Percentiles rank a stretch among this genome's conserved stretches.
Evolutionary conservation across 23 tunicate species (phyloP).

Genomic region (Trididemnum clinides): DNA sequence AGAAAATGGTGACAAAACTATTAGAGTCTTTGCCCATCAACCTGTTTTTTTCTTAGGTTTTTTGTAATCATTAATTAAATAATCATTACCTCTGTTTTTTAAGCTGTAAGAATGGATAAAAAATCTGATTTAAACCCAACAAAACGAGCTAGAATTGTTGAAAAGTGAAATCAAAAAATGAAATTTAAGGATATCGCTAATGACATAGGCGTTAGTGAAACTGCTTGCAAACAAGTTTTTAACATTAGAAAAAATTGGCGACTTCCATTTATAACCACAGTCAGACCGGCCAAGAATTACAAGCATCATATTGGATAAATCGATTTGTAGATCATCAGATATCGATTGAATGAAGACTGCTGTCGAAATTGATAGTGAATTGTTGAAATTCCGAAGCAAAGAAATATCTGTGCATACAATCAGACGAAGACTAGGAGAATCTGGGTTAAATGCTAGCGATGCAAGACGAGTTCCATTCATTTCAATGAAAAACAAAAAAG

Average conservation of each 20-base stretch:
- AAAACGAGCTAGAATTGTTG: neutral
- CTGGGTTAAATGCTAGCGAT: neutral
- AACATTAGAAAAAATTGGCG: neutral
- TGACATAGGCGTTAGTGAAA: neutral
- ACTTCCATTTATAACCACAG: neutral
- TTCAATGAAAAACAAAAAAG: neutral
- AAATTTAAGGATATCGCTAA: neutral
- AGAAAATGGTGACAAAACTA: too few species aligned
- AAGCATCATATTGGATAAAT: neutral
- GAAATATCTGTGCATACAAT: neutral
- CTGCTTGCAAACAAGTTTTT: neutral
- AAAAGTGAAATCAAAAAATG: neutral
- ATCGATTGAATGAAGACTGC: neutral
- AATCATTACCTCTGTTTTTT: too few species aligned
- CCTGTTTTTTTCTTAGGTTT: too few species aligned
- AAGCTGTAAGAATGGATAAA: neutral
- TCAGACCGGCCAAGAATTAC: neutral
- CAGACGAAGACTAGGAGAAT: neutral
- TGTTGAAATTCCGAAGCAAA: neutral
- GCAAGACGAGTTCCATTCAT: neutral
- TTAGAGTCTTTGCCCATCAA: too few species aligned
- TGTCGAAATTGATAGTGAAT: neutral
- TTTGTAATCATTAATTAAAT: too few species aligned
- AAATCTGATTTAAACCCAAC: neutral
- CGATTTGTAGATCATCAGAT: neutral